Evolutionary conservation across 2,113 vertebrate species (phyloP).

Genomic region (Esox niger): DNA sequence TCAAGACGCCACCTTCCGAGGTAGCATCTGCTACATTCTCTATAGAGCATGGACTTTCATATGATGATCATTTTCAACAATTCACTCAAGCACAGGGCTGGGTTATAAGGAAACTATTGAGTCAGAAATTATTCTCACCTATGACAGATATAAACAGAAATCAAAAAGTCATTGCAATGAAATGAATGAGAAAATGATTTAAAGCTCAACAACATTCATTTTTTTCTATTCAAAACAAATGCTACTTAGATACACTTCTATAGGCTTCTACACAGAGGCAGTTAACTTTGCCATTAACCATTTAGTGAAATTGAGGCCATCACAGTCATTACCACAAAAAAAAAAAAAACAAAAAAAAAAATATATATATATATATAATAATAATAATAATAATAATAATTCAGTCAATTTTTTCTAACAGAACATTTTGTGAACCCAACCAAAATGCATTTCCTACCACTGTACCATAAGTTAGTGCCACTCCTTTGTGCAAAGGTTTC

Average conservation of each 20-base stretch:
- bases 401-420: too few species aligned
- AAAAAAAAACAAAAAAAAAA: too few species aligned
- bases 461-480: not conserved
- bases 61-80: too few species aligned
- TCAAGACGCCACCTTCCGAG: too few species aligned
- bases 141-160: not conserved
- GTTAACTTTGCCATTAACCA: too few species aligned
- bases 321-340: not conserved
- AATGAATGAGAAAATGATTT: conserved; percentile 12
- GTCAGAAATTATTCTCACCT: not conserved
- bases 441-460: not conserved
- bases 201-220: not conserved
- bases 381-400: not conserved
- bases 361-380: not conserved
- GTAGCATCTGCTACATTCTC: too few species aligned
- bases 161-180: not conserved
- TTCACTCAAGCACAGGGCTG: too few species aligned
- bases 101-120: too few species aligned
- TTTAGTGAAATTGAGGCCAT: too few species aligned
- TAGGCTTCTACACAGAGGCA: too few species aligned
- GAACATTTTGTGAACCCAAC: not conserved
- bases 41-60: too few species aligned
- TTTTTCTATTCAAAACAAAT: not conserved
- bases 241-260: too few species aligned
- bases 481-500: not conserved